Conservation (phyloP, 2,797 vertebrate genomes). For the Petrocephalus schoutedeni region DNA sequence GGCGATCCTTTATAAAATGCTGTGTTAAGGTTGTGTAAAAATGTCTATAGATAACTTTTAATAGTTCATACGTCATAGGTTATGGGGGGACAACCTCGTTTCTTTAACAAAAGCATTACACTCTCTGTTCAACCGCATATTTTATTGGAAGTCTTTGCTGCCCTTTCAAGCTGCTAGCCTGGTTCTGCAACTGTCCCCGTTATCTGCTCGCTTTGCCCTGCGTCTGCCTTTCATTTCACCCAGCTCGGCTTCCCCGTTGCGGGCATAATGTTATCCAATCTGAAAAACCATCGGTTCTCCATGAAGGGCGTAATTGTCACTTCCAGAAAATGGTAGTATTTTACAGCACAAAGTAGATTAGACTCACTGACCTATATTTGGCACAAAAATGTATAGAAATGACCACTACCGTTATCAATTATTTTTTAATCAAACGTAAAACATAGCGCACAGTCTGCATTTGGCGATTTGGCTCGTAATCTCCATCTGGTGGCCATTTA, state of each 20-base stretch:
- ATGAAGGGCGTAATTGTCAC: neutral
- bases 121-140: too few relatives aligned
- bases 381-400: neutral
- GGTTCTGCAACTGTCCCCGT: neutral
- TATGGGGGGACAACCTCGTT: too few relatives aligned
- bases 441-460: neutral
- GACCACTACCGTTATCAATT: neutral
- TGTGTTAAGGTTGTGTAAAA: neutral
- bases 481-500: neutral
- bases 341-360: neutral
- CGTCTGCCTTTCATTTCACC: neutral
- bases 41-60: neutral
- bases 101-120: too few relatives aligned
- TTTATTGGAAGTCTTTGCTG: too few relatives aligned
- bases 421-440: neutral
- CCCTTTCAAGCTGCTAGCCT: too few relatives aligned
- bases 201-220: neutral
- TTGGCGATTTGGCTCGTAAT: neutral
- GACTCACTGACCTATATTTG: neutral
- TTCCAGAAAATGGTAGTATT: neutral
- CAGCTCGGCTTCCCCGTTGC: neutral
- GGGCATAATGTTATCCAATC: too few relatives aligned
- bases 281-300: too few relatives aligned
- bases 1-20: neutral
- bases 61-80: neutral